Conservation (phyloP, 2,888 invertebrate species). For the Cynaeus angustus region DNA sequence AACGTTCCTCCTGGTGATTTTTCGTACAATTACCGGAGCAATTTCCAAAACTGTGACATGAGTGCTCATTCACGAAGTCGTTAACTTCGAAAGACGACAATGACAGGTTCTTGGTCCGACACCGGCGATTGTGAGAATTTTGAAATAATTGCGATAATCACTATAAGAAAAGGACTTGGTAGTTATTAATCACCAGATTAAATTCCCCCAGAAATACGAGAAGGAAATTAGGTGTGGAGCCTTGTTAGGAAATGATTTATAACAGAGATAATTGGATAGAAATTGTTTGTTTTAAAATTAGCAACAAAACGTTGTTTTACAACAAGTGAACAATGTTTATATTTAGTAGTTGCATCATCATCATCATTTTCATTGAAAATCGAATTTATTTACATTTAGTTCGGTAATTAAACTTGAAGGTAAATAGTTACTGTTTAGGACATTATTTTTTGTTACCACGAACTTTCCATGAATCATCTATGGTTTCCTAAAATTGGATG, state of each 20-base stretch:
- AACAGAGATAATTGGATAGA: not conserved
- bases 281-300: not conserved
- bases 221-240: not conserved
- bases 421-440: too few relatives aligned
- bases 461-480: too few relatives aligned
- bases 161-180: not conserved
- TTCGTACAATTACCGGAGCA: conserved; percentile 20
- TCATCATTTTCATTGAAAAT: conserved; percentile 28
- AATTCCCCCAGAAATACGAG: conserved; percentile 3
- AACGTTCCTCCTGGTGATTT: not conserved
- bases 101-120: not conserved
- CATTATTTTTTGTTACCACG: too few relatives aligned
- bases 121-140: conserved; percentile 8
- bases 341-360: conserved; percentile 5
- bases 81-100: conserved; percentile 5
- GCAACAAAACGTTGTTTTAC: too few relatives aligned
- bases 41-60: conserved; percentile 17
- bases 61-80: conserved; percentile 10
- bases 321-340: not conserved
- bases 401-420: too few relatives aligned
- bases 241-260: conserved; percentile 6
- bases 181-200: not conserved
- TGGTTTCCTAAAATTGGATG: too few relatives aligned
- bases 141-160: conserved; percentile 7
- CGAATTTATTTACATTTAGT: not conserved